phyloP scores from a whole-genome alignment of 2,888 invertebrate genomes.

The Chrysina gloriosa region DNA sequence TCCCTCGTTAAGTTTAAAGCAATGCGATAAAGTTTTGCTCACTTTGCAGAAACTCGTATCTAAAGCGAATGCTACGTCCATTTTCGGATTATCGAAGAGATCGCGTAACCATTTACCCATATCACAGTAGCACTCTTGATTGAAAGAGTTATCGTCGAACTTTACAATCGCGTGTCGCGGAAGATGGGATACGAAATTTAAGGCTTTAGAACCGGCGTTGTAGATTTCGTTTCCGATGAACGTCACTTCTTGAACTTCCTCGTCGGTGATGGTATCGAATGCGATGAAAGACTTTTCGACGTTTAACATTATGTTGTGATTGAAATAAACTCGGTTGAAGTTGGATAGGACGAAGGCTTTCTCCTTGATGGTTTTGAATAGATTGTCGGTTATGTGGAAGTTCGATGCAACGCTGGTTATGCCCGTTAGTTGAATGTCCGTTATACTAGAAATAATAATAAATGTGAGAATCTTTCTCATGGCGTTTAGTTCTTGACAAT shows the following conservation, averaged over 20 bases:
- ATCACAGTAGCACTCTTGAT: slow-evolving; percentile 73
- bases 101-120: slow-evolving; percentile 70
- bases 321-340: slow-evolving; percentile 74
- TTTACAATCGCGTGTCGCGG: slow-evolving; percentile 64
- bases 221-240: slow-evolving; percentile 71
- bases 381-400: slow-evolving; percentile 71
- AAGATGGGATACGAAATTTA: slow-evolving; percentile 72
- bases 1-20: slow-evolving; percentile 74
- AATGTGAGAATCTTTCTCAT: too few relatives aligned
- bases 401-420: slow-evolving; percentile 73
- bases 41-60: slow-evolving; percentile 75
- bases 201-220: slow-evolving; percentile 66
- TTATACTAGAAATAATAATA: slow-evolving; percentile 68
- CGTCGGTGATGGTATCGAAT: slow-evolving; percentile 55
- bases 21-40: slow-evolving; percentile 69
- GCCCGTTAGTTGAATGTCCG: slow-evolving; percentile 72
- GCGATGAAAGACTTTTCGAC: slow-evolving; percentile 66
- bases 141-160: slow-evolving; percentile 73
- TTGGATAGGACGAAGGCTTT: slow-evolving; percentile 74
- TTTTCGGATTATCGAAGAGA: slow-evolving; percentile 64
- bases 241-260: slow-evolving; percentile 61
- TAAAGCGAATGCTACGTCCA: slow-evolving; percentile 64
- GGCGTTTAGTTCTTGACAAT: too few relatives aligned
- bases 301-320: slow-evolving; percentile 74
- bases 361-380: slow-evolving; percentile 70